phyloP scores from a whole-genome alignment of 2,113 vertebrate species.

The Semnornis frantzii region DNA sequence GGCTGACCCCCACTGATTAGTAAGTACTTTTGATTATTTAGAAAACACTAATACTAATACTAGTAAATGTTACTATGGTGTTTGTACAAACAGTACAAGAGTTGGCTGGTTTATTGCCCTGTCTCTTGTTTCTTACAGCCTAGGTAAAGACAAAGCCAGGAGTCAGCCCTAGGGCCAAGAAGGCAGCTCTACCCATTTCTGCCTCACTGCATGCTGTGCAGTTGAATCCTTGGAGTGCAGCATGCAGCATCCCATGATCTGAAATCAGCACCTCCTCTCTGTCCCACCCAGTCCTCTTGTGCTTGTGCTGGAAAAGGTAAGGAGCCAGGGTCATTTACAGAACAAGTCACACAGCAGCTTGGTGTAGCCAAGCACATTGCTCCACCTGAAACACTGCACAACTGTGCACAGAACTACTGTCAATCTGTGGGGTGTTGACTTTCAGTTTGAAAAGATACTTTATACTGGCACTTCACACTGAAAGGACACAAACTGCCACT shows the following conservation, averaged over 20 bases:
- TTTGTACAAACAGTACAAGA: neutral
- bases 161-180: neutral
- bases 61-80: neutral
- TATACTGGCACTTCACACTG: neutral
- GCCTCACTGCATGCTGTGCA: rapidly evolving
- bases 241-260: neutral
- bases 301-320: neutral
- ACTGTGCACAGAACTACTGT: rapidly evolving
- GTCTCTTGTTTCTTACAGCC: neutral
- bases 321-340: neutral
- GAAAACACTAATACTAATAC: neutral
- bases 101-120: neutral
- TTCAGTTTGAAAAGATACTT: neutral
- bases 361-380: neutral
- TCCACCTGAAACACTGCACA: neutral
- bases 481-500: neutral
- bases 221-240: neutral
- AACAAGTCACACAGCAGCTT: neutral
- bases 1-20: neutral
- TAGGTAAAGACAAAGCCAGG: neutral
- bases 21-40: neutral
- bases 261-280: neutral
- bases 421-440: neutral
- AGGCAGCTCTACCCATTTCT: neutral
- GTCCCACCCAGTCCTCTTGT: neutral